Conservation (phyloP, 1,140 invertebrate species). For the Eubasilissa regina region DNA sequence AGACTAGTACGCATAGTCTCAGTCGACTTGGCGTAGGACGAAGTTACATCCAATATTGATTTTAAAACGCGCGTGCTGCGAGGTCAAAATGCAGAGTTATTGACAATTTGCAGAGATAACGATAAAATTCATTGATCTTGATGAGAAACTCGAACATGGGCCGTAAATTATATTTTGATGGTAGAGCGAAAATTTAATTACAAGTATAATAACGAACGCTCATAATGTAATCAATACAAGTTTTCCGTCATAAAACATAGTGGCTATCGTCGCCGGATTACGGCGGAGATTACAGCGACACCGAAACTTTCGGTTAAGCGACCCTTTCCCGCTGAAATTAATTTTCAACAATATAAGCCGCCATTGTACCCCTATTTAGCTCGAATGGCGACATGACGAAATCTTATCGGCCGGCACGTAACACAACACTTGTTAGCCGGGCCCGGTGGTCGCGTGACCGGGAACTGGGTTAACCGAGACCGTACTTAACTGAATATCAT, state of each 20-base stretch:
- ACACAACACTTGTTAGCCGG: slow-evolving; percentile 53
- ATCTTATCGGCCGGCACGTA: slow-evolving; percentile 57
- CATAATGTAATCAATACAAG: slow-evolving; percentile 36
- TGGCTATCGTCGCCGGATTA: slow-evolving; percentile 41
- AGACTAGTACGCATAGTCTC: too few relatives aligned
- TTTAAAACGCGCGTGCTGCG: too few relatives aligned
- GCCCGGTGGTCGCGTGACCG: slow-evolving; percentile 42
- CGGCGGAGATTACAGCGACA: slow-evolving; percentile 21
- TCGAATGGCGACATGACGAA: slow-evolving; percentile 48
- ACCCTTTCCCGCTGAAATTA: slow-evolving; percentile 46
- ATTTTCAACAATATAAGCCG: slow-evolving; percentile 39
- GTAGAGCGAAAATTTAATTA: too few relatives aligned
- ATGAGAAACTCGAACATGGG: too few relatives aligned
- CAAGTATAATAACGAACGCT: neutral
- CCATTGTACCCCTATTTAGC: slow-evolving; percentile 7
- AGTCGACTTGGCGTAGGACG: too few relatives aligned
- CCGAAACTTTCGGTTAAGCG: slow-evolving; percentile 40
- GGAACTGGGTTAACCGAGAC: slow-evolving; percentile 46
- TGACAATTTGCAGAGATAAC: too few relatives aligned
- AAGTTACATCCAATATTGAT: too few relatives aligned
- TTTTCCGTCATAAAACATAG: slow-evolving; percentile 29
- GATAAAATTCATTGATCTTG: too few relatives aligned
- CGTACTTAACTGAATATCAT: slow-evolving; percentile 4
- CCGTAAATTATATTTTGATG: too few relatives aligned
- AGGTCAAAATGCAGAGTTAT: too few relatives aligned